Evolutionary conservation across 2,113 vertebrate species (phyloP).

Genomic region (Salvelinus alpinus): DNA sequence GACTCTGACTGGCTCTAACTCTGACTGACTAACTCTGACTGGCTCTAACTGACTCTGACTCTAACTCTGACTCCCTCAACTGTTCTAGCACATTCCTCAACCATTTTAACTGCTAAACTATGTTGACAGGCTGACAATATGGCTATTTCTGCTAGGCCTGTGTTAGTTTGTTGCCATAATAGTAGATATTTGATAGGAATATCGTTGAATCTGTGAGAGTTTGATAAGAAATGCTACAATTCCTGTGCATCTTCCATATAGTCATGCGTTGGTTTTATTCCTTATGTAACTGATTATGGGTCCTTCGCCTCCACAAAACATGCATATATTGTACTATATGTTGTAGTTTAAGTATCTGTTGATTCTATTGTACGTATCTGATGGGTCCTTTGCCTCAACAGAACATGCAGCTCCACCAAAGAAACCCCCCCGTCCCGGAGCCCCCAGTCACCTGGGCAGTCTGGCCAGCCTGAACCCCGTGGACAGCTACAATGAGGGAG

Average conservation of each 20-base stretch:
- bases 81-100: not conserved
- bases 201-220: not conserved
- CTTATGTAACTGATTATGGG: not conserved
- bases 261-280: not conserved
- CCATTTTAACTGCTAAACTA: not conserved
- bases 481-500: constrained; percentile 95
- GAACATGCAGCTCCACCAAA: constrained; percentile 93
- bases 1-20: too few species aligned
- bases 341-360: too few species aligned
- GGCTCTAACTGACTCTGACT: not conserved
- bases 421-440: constrained; percentile 94
- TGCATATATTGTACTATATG: constrained; percentile 15
- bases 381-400: constrained; percentile 44
- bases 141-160: not conserved
- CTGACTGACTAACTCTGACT: too few species aligned
- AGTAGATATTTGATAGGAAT: not conserved
- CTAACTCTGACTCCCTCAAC: not conserved
- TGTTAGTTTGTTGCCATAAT: not conserved
- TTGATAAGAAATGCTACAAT: not conserved
- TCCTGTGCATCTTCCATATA: not conserved
- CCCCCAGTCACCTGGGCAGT: constrained; percentile 84
- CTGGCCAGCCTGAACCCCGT: constrained; percentile 82
- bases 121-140: not conserved
- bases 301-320: constrained; percentile 76
- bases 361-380: not conserved